Evolutionary conservation across 2,113 vertebrate species (phyloP).

Genomic region (Ardeotis arabs): DNA sequence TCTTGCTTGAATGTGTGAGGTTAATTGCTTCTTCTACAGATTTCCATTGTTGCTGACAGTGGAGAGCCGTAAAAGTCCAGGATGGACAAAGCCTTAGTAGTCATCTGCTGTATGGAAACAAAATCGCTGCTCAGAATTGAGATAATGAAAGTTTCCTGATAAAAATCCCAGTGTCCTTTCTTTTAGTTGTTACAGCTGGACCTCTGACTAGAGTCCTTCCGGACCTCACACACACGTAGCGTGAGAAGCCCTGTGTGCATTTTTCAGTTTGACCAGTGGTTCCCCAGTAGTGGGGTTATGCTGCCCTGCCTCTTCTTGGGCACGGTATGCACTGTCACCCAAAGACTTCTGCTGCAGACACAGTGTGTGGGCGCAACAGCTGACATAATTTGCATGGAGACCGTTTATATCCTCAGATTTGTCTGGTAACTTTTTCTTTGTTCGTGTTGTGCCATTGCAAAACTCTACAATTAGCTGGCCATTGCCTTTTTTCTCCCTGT

Average conservation of each 20-base stretch:
- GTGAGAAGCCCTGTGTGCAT: neutral
- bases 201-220: neutral
- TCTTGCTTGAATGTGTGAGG: neutral
- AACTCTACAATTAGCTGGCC: neutral
- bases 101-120: neutral
- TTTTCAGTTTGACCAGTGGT: neutral
- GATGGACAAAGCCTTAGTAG: neutral
- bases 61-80: neutral
- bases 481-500: neutral
- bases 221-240: neutral
- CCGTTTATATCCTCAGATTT: slow-evolving; percentile 26
- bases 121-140: neutral
- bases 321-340: neutral
- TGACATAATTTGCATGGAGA: slow-evolving; percentile 45
- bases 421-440: neutral
- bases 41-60: neutral
- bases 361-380: neutral
- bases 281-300: neutral
- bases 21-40: neutral
- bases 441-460: neutral
- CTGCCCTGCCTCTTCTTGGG: neutral
- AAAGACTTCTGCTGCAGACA: neutral
- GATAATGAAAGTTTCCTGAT: neutral
- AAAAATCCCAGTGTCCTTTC: neutral
- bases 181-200: neutral